Percentiles rank a stretch among this genome's conserved stretches.
phyloP scores from a whole-genome alignment of 2,888 invertebrate genomes.

The Baccha elongata region DNA sequence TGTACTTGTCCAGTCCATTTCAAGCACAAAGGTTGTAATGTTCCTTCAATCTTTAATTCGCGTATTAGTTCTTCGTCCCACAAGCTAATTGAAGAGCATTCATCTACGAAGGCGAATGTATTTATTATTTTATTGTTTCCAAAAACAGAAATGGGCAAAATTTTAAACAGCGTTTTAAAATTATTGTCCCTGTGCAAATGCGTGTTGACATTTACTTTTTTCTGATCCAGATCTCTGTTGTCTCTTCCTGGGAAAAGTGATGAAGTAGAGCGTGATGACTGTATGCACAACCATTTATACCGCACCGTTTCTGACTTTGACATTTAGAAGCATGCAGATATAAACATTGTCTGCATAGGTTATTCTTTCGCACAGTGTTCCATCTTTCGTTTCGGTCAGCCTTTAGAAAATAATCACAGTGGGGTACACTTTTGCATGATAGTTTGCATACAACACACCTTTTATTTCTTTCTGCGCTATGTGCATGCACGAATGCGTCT shows the following conservation, averaged over 20 bases:
- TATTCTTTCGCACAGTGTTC: not conserved
- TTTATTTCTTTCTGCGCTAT: not conserved
- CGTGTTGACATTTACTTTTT: conserved; percentile 12
- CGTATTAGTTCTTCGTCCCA: conserved; percentile 9
- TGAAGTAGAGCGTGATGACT: conserved; percentile 8
- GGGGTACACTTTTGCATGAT: not conserved
- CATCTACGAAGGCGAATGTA: too few species aligned
- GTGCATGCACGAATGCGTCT: not conserved
- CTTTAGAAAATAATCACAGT: not conserved
- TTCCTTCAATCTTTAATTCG: conserved; percentile 13
- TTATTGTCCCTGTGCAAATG: conserved; percentile 6
- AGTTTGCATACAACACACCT: not conserved
- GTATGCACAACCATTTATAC: not conserved
- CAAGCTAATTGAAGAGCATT: conserved; percentile 41
- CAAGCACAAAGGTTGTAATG: conserved; percentile 10
- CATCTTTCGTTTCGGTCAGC: not conserved
- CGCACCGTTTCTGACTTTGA: conserved; percentile 1
- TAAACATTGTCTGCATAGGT: not conserved
- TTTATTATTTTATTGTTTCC: conserved; percentile 29
- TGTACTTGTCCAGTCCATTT: conserved; percentile 28
- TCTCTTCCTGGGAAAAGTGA: conserved; percentile 7
- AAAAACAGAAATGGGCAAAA: not conserved
- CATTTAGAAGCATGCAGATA: not conserved
- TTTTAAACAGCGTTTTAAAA: conserved; percentile 21
- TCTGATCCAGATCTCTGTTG: not conserved